Percentiles rank a stretch among this genome's conserved stretches.
phyloP scores from a whole-genome alignment of 2,797 vertebrate species.

The Hoplostethus mediterraneus region DNA sequence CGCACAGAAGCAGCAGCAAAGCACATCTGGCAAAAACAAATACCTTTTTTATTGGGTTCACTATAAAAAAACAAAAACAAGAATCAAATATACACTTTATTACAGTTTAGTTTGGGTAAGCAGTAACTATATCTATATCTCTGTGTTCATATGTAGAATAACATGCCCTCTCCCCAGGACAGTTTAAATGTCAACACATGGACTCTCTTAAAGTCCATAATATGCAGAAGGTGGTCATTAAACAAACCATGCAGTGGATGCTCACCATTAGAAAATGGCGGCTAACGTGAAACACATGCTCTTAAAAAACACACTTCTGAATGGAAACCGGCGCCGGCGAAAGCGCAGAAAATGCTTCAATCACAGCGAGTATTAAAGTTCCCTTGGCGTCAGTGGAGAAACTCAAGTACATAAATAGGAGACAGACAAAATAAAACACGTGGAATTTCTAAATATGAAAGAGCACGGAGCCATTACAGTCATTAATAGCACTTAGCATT shows the following conservation, averaged over 20 bases:
- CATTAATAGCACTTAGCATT: background rate
- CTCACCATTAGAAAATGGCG: constrained; percentile 60
- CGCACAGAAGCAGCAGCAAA: constrained; percentile 10
- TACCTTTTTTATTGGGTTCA: constrained; percentile 58
- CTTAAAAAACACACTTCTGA: constrained; percentile 47
- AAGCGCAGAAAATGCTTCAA: constrained; percentile 37
- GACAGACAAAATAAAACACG: constrained; percentile 40
- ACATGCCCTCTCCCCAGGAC: constrained; percentile 9
- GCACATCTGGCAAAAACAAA: constrained; percentile 26
- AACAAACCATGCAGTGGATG: constrained; percentile 71
- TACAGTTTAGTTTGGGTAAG: constrained; percentile 53
- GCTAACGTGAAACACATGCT: constrained; percentile 76
- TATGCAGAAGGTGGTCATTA: constrained; percentile 65
- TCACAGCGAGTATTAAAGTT: constrained; percentile 39
- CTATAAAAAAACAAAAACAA: constrained; percentile 44
- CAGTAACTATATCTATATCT: constrained; percentile 29
- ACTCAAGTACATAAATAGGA: constrained; percentile 65
- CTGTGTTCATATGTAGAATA: constrained; percentile 39
- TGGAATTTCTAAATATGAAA: constrained; percentile 23
- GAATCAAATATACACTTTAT: constrained; percentile 70
- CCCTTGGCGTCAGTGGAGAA: constrained; percentile 42
- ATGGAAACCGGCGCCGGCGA: constrained; percentile 46
- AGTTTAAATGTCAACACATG: constrained; percentile 35
- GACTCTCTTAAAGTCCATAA: constrained; percentile 43
- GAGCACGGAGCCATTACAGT: constrained; percentile 16